A percentile compares a stretch with the other conserved stretches of the same genome.
These are phyloP conservation scores for Paralvinella palmiformis DNA, from an alignment of 1,140 invertebrate genomes.

Conservation along the genomic window DNA sequence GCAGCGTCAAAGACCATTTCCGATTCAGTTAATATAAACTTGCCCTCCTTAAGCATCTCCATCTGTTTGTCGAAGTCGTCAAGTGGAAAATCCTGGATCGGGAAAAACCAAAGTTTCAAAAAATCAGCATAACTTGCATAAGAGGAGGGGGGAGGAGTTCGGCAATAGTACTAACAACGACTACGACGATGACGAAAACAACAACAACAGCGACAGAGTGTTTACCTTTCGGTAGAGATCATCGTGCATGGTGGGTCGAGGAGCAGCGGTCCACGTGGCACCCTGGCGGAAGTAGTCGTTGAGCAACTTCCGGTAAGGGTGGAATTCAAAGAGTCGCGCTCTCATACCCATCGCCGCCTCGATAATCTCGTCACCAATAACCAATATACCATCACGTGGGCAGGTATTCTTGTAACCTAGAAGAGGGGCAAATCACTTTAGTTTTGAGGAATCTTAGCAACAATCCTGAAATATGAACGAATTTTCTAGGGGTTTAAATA, in stretches of 20 bases:
- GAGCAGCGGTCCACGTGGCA: constrained; percentile 21
- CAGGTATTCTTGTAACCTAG: constrained; percentile 12
- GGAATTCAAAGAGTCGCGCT: constrained; percentile 17
- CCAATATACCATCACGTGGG: constrained; percentile 19
- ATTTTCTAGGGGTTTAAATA: too few species aligned
- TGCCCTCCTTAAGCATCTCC: constrained; percentile 9
- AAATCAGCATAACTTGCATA: too few species aligned
- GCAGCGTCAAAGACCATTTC: constrained; percentile 19
- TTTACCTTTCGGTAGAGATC: constrained; percentile 17
- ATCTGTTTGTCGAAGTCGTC: constrained; percentile 9
- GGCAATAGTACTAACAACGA: background rate
- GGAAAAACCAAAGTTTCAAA: too few species aligned
- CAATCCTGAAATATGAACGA: too few species aligned
- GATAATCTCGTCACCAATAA: constrained; percentile 23
- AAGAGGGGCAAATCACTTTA: too few species aligned
- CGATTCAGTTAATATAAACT: constrained; percentile 17
- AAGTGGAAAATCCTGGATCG: constrained; percentile 12
- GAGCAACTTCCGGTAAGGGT: constrained; percentile 15
- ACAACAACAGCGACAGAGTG: background rate
- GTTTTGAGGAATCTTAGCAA: too few species aligned
- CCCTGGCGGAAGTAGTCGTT: constrained; percentile 21
- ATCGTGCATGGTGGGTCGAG: constrained; percentile 17
- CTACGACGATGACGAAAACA: too few species aligned
- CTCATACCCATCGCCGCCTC: constrained; percentile 21
- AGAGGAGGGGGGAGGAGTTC: too few species aligned